Conservation (phyloP, 2,113 vertebrate genomes). For the Climacteris rufus region DNA sequence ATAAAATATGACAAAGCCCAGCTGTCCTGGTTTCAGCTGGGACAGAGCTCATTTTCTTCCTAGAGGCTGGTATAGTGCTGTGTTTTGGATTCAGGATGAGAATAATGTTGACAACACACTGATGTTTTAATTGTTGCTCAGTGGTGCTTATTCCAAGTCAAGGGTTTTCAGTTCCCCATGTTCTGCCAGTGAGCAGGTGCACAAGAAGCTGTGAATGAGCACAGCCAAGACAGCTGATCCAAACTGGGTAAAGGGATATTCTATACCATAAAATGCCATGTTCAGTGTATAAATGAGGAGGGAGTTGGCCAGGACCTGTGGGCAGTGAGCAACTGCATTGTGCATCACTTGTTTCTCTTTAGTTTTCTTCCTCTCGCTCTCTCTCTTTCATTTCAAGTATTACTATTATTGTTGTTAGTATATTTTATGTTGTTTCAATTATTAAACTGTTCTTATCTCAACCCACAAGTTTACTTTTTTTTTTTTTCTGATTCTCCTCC, state of each 20-base stretch:
- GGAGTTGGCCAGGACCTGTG: rapidly evolving
- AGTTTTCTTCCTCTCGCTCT: neutral
- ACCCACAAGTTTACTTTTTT: neutral
- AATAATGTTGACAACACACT: neutral
- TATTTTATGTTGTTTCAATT: neutral
- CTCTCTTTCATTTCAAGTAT: neutral
- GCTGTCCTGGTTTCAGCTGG: neutral
- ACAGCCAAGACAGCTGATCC: neutral
- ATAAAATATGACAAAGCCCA: neutral
- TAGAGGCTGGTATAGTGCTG: neutral
- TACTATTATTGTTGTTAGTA: no score
- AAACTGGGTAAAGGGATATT: neutral
- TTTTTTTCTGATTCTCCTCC: neutral
- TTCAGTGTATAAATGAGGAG: neutral
- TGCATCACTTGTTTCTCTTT: neutral
- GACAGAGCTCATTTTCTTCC: neutral
- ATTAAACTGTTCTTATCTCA: neutral
- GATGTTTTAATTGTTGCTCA: neutral
- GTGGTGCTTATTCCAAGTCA: neutral
- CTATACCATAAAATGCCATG: neutral
- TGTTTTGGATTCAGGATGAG: neutral
- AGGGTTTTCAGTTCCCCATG: neutral
- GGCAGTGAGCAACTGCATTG: neutral
- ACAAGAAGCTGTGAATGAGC: neutral
- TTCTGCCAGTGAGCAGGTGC: neutral